These are phyloP conservation scores for Lethocerus indicus DNA, from an alignment of 1,140 invertebrate genomes.

Conservation along the genomic window DNA sequence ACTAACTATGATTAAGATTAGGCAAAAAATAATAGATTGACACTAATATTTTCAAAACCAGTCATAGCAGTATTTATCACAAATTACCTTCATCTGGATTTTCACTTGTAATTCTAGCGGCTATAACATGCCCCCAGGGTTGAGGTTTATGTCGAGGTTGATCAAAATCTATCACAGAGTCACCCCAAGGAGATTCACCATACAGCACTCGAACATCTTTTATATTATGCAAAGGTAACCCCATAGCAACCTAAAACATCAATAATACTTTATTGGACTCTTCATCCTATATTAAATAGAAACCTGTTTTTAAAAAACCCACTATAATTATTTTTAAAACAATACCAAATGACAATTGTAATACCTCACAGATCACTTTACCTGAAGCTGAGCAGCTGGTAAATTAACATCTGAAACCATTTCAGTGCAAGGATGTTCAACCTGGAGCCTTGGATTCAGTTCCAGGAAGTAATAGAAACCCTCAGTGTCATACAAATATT, in stretches of 20 bases:
- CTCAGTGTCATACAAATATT: constrained; percentile 87
- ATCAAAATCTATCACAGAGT: constrained; percentile 77
- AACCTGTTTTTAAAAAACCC: not conserved
- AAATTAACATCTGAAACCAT: constrained; percentile 99
- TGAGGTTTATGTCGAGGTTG: constrained; percentile 66
- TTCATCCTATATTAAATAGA: not conserved
- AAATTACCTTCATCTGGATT: constrained; percentile 89
- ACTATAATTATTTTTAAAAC: constrained; percentile 1
- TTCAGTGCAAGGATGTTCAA: constrained; percentile 99
- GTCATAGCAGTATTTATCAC: not conserved
- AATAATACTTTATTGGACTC: too few species aligned
- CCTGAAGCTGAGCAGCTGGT: constrained; percentile 90
- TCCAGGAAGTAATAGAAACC: constrained; percentile 94
- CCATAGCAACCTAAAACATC: constrained; percentile 81
- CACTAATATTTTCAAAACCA: not conserved
- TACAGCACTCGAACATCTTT: constrained; percentile 93
- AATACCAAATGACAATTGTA: too few species aligned
- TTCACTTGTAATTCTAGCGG: constrained; percentile 95
- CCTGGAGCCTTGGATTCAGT: constrained; percentile 92
- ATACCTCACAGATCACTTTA: too few species aligned
- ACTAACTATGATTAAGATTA: not conserved
- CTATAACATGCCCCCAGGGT: constrained; percentile 96
- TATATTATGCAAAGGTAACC: constrained; percentile 86
- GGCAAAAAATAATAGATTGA: not conserved
- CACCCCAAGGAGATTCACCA: constrained; percentile 80